phyloP scores from a whole-genome alignment of 1,140 invertebrate genomes.

The Physella acuta region DNA sequence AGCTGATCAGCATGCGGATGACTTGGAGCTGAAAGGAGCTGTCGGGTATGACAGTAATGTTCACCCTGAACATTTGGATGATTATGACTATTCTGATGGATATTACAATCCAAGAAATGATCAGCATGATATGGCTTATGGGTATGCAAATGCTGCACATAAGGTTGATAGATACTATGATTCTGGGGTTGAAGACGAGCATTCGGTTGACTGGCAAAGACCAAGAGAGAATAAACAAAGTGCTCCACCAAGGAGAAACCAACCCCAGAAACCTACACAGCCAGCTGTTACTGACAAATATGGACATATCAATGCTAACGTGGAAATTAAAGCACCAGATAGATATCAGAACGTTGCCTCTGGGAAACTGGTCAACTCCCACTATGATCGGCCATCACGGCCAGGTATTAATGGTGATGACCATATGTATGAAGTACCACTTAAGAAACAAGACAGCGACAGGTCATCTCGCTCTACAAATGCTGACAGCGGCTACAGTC shows the following conservation, averaged over 20 bases:
- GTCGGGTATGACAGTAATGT: background rate
- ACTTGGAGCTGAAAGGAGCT: background rate
- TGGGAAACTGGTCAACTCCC: background rate
- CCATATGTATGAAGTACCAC: background rate
- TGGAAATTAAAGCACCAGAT: background rate
- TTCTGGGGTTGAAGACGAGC: background rate
- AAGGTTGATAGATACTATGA: background rate
- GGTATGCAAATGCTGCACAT: too few relatives aligned
- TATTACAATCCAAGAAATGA: background rate
- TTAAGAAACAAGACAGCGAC: conserved; percentile 30
- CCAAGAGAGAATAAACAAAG: too few relatives aligned
- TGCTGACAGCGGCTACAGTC: conserved; percentile 33
- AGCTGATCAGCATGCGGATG: background rate
- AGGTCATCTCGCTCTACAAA: conserved; percentile 25
- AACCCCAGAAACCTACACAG: too few relatives aligned
- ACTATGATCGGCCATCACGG: background rate
- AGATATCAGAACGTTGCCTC: background rate
- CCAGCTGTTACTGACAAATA: background rate
- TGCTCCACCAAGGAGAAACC: too few relatives aligned
- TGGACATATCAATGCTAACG: conserved; percentile 12
- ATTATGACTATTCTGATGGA: conserved; percentile 4
- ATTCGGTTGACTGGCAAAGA: background rate
- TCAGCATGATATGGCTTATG: background rate
- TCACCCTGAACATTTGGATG: too few relatives aligned
- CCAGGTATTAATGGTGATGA: too few relatives aligned